Evolutionary conservation across 53 echinoderm and acorn worm species (phyloP).

Genomic region (Antedon mediterranea): DNA sequence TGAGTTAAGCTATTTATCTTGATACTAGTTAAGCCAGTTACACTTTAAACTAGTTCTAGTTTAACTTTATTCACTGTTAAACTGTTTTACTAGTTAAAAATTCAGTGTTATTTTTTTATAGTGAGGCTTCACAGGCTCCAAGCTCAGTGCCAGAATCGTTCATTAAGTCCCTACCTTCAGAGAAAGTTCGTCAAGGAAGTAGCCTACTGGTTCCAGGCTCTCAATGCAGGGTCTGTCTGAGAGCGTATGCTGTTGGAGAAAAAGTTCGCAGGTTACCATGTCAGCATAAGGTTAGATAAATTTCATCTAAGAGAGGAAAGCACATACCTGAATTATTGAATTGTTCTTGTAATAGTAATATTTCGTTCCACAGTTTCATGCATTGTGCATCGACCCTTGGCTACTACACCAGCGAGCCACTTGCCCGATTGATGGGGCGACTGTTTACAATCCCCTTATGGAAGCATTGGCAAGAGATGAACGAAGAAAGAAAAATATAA

Average conservation of each 20-base stretch:
- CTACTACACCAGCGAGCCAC: constrained; percentile 81
- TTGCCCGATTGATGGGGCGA: constrained; percentile 81
- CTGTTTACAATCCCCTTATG: constrained; percentile 58
- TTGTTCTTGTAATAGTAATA: no score
- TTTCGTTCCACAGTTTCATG: constrained; percentile 46
- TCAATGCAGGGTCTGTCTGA: constrained; percentile 67
- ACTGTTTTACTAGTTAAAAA: no score
- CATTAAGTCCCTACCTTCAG: constrained; percentile 61
- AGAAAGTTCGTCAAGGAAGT: constrained; percentile 64
- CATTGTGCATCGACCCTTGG: constrained; percentile 80
- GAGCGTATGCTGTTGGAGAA: constrained; percentile 50
- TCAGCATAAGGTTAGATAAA: constrained; percentile 59
- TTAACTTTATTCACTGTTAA: no score
- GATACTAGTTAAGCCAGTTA: no score
- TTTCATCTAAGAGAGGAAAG: no score
- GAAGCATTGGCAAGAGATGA: constrained; percentile 5
- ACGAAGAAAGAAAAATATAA: not conserved
- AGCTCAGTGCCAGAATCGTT: constrained; percentile 68
- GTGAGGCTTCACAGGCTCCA: constrained; percentile 39
- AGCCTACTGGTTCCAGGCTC: constrained; percentile 43
- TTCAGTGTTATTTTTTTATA: not conserved
- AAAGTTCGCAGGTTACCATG: constrained; percentile 55
- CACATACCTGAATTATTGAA: no score
- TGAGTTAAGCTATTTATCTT: no score
- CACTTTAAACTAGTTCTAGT: no score